These are phyloP conservation scores for Diuraphis noxia DNA, from an alignment of 1,140 invertebrate species.

Conservation along the genomic window DNA sequence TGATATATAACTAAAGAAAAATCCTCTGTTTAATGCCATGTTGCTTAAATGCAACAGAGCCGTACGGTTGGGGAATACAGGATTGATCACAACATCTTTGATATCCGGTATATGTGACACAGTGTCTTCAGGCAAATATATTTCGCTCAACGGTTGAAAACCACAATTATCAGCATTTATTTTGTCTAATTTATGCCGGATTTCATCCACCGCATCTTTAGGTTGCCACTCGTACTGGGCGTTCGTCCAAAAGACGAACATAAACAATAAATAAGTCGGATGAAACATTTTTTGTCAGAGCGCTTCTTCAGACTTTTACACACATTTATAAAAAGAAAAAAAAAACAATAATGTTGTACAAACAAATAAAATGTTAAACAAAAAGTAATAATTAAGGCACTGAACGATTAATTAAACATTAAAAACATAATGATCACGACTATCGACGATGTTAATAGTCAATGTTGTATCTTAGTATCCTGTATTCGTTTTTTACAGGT, in stretches of 20 bases:
- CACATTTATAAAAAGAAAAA: neutral
- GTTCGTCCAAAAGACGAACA: conserved; percentile 35
- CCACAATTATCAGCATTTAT: conserved; percentile 84
- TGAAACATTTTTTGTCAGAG: conserved; percentile 16
- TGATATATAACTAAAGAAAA: conserved; percentile 94
- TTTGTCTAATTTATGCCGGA: conserved; percentile 77
- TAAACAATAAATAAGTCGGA: neutral
- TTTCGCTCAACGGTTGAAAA: conserved; percentile 79
- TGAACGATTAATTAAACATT: neutral
- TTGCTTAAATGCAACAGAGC: conserved; percentile 92
- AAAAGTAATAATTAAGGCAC: neutral
- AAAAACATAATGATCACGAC: neutral
- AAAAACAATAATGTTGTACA: neutral
- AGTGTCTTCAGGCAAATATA: conserved; percentile 80
- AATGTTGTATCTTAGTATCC: neutral
- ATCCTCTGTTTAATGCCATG: conserved; percentile 90
- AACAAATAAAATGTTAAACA: neutral
- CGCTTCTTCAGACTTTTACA: neutral
- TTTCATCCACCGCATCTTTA: conserved; percentile 85
- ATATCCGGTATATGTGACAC: conserved; percentile 92
- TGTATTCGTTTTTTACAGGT: neutral
- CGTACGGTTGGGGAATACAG: conserved; percentile 92
- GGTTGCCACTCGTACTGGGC: conserved; percentile 88
- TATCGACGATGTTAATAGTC: neutral
- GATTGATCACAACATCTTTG: conserved; percentile 93